Base-by-base conservation (phyloP, 2,113 vertebrate genomes). In the Andinoacara biseriatus region DNA sequence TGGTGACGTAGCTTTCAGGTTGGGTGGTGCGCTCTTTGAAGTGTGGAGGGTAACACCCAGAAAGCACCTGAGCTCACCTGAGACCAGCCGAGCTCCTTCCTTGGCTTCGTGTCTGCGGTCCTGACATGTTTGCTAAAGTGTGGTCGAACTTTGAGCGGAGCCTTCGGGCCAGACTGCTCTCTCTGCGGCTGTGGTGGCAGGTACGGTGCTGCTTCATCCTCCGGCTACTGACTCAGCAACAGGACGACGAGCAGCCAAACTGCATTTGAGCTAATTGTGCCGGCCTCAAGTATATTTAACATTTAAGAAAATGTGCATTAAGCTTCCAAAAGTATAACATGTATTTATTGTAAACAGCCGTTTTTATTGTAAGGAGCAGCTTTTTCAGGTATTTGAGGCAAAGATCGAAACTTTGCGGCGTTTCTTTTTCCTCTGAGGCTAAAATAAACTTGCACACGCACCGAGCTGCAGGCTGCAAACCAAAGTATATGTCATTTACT, bases 171-270 rank as follows among this genome's bases (percentile, higher is more conserved):
- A 90, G 83, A 26, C 33, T 93, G 0, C 78, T 29, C 3, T 82
- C 82, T 22, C 15, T 92, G 29, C 81, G 35, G 5, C 77, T 46
- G 4, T 92, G 91, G 86, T 91, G 80, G 84, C 57, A 92, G 94
- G 93, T 94, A 92, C 33, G 35, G 35, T 9, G 8, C 35, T 38
- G 35, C 35, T 8, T 3, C 9, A 3, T 38, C 8, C 35, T 9
- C 35, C 35, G 35, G 7, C 3, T 3, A 10, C 33, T 7, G 1
- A 33, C 2, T 33, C 33, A 33, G 61, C 52, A 20, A 35, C 35
- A 3, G 33, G 54, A 33, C 54, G 31, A n/a, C n/a, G n/a, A n/a
- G 29, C 46, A 1, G 5, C 4, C 5, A 24, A n/a, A 38, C 8
- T 46, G 26, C 14, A 1, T 49, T 49, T 54, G 17, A n/a, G 7